Evolutionary conservation across 2,888 invertebrate species (phyloP), one percentile per base, ranked within the genome.

Genomic region (Homarus gammarus): DNA sequence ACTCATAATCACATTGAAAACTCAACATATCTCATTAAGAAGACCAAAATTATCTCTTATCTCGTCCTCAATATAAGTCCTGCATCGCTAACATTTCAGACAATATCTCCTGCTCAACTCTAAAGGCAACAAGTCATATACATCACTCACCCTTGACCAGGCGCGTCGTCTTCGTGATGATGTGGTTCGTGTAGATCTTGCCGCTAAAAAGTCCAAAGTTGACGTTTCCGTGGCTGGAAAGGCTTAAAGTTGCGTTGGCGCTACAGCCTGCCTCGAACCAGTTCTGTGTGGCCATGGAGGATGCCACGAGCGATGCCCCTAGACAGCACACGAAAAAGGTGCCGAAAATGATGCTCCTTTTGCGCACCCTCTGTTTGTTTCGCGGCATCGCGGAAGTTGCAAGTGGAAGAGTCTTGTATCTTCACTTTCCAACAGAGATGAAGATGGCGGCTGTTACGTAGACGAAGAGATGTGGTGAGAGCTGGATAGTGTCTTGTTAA

Each of bases 261-360:
- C 22, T 33, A 10, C 56, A 78, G 31, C 77, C 72, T 0, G 91
- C 73, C 68, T 51, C 51, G 75, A 91, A 82, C 91, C 91, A 91
- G 72, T 77, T 77, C 38, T 77, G 36, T 0, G 91, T 91, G n/a
- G 73, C 91, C 31, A 91, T 38, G n/a, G 88, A 75, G 0, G 88
- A 22, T 22, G 77, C 82, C 56, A 91, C 18, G 18, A 91, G 88
- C 1, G 91, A 88, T 18, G 77, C 77, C n/a, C 82, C 61, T 18
- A 85, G 72, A 49, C 84, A 84, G 44, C 88, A 91, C 77, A 89
- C 18, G 36, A 88, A 27, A 33, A 91, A 82, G 44, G 88, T 61
- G 27, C 18, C 51, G 61, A 89, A 89, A 3, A 89, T 56, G 44
- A 38, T n/a, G 27, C 3, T 8, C 22, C 49, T 68, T 72, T 40